Conservation (phyloP, 2,888 invertebrate genomes). For the Pammene fasciana region DNA sequence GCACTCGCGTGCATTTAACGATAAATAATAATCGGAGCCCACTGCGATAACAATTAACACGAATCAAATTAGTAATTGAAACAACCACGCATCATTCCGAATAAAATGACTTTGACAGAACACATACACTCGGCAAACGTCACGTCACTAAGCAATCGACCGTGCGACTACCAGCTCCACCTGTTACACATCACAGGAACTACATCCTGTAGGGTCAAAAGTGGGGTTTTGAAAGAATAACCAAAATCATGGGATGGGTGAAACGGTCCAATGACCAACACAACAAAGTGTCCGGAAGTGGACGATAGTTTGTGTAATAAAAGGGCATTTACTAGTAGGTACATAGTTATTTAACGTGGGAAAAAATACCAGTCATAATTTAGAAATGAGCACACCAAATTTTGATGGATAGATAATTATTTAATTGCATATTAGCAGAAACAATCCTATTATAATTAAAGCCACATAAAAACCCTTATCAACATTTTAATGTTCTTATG, state of each 20-base stretch:
- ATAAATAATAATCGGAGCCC: conserved; percentile 48
- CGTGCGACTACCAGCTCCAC: conserved; percentile 72
- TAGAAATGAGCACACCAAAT: background rate
- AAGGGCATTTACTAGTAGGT: conserved; percentile 54
- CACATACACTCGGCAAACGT: conserved; percentile 68
- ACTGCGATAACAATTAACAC: conserved; percentile 52
- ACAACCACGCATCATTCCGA: conserved; percentile 36
- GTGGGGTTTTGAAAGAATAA: conserved; percentile 62
- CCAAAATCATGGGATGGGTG: conserved; percentile 71
- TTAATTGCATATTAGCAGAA: background rate
- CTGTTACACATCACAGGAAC: conserved; percentile 65
- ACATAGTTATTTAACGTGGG: conserved; percentile 54
- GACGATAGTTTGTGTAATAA: conserved; percentile 54
- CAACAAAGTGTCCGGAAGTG: conserved; percentile 71
- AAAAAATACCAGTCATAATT: conserved; percentile 43
- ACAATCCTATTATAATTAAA: background rate
- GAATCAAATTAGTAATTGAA: conserved; percentile 56
- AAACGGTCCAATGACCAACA: conserved; percentile 70
- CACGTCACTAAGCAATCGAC: conserved; percentile 58
- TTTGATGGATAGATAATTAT: background rate
- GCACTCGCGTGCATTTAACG: conserved; percentile 51
- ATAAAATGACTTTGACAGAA: conserved; percentile 58
- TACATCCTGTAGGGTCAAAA: conserved; percentile 68
- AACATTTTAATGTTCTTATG: background rate
- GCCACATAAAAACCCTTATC: background rate